These are phyloP conservation scores for Gonioctena quinquepunctata DNA, from an alignment of 1,140 invertebrate species.

Conservation along the genomic window DNA sequence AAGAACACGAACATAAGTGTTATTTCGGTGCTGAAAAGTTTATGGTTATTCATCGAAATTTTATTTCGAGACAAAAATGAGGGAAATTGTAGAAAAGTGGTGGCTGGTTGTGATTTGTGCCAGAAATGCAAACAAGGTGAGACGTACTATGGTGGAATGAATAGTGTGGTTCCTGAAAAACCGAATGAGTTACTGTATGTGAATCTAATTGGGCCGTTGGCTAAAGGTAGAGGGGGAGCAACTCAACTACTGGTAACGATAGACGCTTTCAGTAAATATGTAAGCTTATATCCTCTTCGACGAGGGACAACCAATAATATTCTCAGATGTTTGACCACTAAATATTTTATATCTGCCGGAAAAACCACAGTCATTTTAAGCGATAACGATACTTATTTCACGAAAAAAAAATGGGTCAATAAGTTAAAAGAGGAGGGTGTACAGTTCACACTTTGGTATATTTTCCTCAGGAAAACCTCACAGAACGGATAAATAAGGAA, in stretches of 20 bases:
- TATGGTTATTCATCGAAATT: no score
- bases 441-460: not conserved
- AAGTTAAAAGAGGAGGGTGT: not conserved
- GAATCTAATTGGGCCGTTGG: not conserved
- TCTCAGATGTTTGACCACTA: not conserved
- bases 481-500: not conserved
- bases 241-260: constrained; percentile 4
- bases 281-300: not conserved
- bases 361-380: not conserved
- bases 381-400: constrained; percentile 1
- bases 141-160: no score
- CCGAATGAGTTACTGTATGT: not conserved
- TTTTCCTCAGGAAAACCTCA: not conserved
- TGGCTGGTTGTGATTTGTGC: no score
- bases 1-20: no score
- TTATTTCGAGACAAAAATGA: no score
- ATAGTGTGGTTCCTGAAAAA: not conserved
- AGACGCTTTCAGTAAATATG: constrained; percentile 17
- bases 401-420: not conserved
- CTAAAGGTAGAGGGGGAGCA: not conserved
- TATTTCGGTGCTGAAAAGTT: not conserved
- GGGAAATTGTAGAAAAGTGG: no score
- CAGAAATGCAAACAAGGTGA: no score
- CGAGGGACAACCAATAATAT: not conserved
- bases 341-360: not conserved